Conservation (phyloP, 2,888 invertebrate genomes). For the Limnephilus auricula region DNA sequence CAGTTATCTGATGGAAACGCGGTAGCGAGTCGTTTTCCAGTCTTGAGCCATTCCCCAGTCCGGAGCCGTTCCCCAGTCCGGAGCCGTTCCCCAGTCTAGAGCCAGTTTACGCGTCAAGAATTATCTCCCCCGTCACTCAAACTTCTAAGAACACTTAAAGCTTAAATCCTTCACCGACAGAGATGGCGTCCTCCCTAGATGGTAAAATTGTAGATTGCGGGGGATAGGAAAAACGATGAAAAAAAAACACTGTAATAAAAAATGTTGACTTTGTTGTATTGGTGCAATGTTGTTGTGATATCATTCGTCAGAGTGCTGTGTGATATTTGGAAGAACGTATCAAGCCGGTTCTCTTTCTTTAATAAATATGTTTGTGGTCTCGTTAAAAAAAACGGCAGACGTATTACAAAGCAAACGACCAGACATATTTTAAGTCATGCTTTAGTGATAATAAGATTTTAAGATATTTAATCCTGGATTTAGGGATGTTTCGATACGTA, state of each 20-base stretch:
- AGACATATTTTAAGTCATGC: background rate
- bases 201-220: background rate
- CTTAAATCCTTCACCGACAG: constrained; percentile 41
- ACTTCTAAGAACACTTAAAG: constrained; percentile 56
- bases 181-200: constrained; percentile 6
- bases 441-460: background rate
- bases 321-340: background rate
- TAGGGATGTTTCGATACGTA: background rate
- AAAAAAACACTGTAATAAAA: background rate
- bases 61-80: constrained; percentile 26
- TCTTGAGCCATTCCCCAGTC: background rate
- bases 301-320: background rate
- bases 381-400: background rate
- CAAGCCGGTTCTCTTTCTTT: background rate
- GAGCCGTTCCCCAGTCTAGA: constrained; percentile 48
- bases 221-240: constrained; percentile 5
- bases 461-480: background rate
- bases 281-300: background rate
- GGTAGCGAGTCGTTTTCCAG: too few relatives aligned
- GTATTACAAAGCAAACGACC: background rate
- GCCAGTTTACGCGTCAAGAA: constrained; percentile 56
- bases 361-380: background rate
- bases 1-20: constrained; percentile 25
- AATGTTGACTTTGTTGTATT: background rate
- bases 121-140: constrained; percentile 64